A percentile compares a stretch with the other conserved stretches of the same genome.
Conservation (phyloP, 2,113 vertebrate species). For the Tricholaema leucomelas region DNA sequence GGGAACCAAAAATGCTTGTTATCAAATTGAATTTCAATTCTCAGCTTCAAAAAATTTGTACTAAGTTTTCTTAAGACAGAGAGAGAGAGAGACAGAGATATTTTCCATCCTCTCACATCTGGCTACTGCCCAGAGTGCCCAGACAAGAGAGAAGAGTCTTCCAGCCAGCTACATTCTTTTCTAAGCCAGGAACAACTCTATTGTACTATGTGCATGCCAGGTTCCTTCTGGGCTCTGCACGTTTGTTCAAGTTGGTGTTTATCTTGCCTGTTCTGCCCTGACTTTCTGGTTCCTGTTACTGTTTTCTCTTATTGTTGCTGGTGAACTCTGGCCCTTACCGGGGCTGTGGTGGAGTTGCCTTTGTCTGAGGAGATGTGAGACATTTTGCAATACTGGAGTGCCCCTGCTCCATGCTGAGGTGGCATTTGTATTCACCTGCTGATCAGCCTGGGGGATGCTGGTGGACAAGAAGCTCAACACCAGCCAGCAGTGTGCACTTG, state of each 20-base stretch:
- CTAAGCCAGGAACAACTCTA: background rate
- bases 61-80: background rate
- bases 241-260: slow-evolving; percentile 11
- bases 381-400: background rate
- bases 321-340: background rate
- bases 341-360: background rate
- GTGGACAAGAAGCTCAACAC: no score
- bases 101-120: background rate
- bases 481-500: no score
- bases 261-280: slow-evolving; percentile 17
- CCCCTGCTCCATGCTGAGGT: no score
- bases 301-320: background rate
- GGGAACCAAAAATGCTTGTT: background rate
- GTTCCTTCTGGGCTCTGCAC: slow-evolving; percentile 1
- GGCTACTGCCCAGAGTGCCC: background rate
- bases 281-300: slow-evolving; percentile 18
- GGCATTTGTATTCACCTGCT: background rate
- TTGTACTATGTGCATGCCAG: background rate
- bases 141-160: background rate
- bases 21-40: background rate
- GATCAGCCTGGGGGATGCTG: no score
- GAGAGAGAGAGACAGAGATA: background rate
- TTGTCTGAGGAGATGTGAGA: background rate
- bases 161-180: background rate
- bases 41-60: background rate